Evolutionary conservation across 1,140 invertebrate genomes (phyloP), one percentile per base, ranked within the genome.

Genomic region (Ostrea denselamellosa): DNA sequence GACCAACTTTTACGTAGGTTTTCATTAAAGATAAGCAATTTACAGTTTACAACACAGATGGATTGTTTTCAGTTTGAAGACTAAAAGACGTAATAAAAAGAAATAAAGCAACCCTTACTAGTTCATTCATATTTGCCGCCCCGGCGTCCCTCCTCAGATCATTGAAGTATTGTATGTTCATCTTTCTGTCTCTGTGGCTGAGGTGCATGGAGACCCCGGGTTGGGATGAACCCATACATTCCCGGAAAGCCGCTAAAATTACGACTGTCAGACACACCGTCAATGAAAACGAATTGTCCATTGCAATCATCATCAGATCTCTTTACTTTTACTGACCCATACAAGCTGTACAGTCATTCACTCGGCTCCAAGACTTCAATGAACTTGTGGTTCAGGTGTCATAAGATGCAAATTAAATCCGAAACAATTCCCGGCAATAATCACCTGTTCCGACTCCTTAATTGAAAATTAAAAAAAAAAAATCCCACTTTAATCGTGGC

Each of bases 391-490:
- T 28, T 10, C 68, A 77, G 68, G 68, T 77, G 68, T 77, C 68
- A 77, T 25, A 22, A 34, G 68, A 77, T 34, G 68, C 22, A 28
- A 25, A 12, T 14, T 14, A 25, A 34, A 62, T 62, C 56, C 12
- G 56, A n/a, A 62, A 62, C n/a, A 77, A 77, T 12, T n/a, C 22
- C 25, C 34, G 68, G 68, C 28, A 77, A 25, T 28, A 77, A 77
- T 77, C 28, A 34, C 68, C 68, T 34, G 28, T 77, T 77, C 22
- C 25, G 22, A 25, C 68, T 77, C 34, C 68, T 77, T 77, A 77
- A 77, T 77, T 77, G 25, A 34, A 77, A 77, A 77, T 77, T 28
- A 77, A 77, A 77, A 4, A 34, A 77, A 71, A 58, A 58, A 17
- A n/a, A n/a, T n/a, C 34, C 2, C 34, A 44, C 34, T 44, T 62